These are phyloP conservation scores for Vidua chalybeata DNA, from an alignment of 2,113 vertebrate species.

Conservation along the genomic window DNA sequence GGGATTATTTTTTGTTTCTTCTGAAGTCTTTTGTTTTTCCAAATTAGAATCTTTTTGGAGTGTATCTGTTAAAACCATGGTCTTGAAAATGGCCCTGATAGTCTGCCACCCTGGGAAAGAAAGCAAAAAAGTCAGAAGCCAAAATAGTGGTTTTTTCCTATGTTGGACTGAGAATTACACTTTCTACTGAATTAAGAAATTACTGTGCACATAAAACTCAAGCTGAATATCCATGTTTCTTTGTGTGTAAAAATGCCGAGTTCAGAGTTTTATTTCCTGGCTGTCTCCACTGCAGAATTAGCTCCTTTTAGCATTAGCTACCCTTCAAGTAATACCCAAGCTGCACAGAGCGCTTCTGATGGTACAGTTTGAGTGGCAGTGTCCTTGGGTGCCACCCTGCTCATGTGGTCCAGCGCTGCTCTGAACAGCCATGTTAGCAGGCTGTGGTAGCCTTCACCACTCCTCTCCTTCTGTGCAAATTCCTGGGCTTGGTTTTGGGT, in stretches of 20 bases:
- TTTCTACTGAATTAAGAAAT: not conserved
- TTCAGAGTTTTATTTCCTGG: conserved; percentile 36
- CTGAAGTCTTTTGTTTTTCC: not conserved
- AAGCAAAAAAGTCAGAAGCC: not conserved
- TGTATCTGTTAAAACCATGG: not conserved
- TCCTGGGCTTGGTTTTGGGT: not conserved
- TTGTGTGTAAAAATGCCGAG: not conserved
- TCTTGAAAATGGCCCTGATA: conserved; percentile 6
- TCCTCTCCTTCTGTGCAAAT: not conserved
- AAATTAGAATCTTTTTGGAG: not conserved
- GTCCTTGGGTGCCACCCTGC: not conserved
- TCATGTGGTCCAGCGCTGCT: not conserved
- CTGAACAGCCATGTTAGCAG: not conserved
- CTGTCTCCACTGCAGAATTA: not conserved
- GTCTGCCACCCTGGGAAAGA: not conserved
- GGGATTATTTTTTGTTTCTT: conserved; percentile 14
- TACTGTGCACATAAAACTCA: not conserved
- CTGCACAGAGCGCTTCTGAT: not conserved
- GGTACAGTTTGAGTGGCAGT: not conserved
- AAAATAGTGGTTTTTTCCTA: not conserved
- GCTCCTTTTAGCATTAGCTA: not conserved
- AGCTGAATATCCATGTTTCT: not conserved
- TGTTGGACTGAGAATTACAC: not conserved
- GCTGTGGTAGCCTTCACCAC: not conserved
- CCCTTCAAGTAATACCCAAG: not conserved